phyloP scores from a whole-genome alignment of 2,797 vertebrate genomes.

The Bovichtus variegatus region DNA sequence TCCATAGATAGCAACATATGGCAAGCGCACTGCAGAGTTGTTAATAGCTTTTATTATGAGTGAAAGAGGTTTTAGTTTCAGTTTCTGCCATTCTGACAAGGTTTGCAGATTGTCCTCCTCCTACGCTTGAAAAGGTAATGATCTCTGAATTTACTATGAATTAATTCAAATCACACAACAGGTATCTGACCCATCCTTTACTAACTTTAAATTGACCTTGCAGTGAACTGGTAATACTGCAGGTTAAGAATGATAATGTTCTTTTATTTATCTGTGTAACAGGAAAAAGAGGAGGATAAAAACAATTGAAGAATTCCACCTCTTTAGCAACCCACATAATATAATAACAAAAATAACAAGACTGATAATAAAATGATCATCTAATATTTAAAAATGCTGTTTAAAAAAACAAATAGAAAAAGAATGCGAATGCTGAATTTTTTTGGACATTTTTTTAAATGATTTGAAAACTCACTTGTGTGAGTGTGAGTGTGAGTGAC shows the following conservation, averaged over 20 bases:
- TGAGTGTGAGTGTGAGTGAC: too few species aligned
- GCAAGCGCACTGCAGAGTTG: conserved; percentile 85
- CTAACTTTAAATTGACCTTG: background rate
- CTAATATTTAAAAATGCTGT: background rate
- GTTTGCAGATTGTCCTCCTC: conserved; percentile 84
- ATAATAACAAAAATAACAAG: conserved; percentile 8
- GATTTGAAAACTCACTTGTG: too few species aligned
- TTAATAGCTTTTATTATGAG: conserved; percentile 92
- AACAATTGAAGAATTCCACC: background rate
- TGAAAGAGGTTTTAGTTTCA: conserved; percentile 87
- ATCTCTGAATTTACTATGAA: conserved; percentile 81
- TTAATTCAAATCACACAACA: conserved; percentile 46
- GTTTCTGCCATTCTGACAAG: conserved; percentile 84
- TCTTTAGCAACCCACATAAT: background rate
- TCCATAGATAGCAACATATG: conserved; percentile 87
- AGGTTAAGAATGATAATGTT: background rate
- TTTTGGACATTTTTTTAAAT: background rate
- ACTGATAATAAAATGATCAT: conserved; percentile 1
- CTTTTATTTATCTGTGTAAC: background rate
- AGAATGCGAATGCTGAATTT: background rate
- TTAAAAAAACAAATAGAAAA: conserved; percentile 6
- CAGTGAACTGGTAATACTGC: background rate
- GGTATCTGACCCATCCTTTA: background rate
- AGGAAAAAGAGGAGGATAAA: background rate
- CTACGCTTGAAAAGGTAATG: conserved; percentile 86